Percentiles rank a stretch among this genome's conserved stretches.
phyloP scores from a whole-genome alignment of 2,797 vertebrate genomes.

The Paguma larvata region DNA sequence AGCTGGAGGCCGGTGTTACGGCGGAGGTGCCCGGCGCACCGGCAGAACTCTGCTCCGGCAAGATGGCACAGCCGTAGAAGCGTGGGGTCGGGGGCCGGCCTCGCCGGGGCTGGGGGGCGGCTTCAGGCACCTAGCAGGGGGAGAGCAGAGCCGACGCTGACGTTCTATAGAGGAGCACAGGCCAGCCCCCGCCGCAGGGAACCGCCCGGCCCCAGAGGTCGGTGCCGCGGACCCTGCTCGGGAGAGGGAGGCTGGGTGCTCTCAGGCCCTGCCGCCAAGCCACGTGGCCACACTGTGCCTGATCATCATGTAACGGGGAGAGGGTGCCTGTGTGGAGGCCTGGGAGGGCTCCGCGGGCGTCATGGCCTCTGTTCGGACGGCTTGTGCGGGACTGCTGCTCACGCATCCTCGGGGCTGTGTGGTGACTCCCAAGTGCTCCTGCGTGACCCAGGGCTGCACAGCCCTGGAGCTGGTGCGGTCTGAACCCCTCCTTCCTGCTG shows the following conservation, averaged over 20 bases:
- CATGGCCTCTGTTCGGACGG: fast-evolving
- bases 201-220: fast-evolving
- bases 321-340: fast-evolving
- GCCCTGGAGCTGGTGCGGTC: not conserved
- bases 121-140: not conserved
- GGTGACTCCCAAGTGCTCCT: not conserved
- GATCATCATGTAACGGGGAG: fast-evolving
- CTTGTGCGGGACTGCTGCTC: no score
- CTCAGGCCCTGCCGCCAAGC: no score
- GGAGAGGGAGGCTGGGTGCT: no score
- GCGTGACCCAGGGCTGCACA: fast-evolving
- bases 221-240: fast-evolving
- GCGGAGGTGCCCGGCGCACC: not conserved
- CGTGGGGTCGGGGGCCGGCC: fast-evolving
- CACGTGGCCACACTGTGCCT: not conserved
- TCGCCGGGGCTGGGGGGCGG: not conserved
- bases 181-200: not conserved
- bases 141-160: not conserved
- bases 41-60: not conserved
- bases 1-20: not conserved
- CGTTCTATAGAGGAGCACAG: fast-evolving
- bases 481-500: fast-evolving
- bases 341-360: fast-evolving
- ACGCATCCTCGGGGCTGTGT: fast-evolving
- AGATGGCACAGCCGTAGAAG: fast-evolving